Evolutionary conservation across 2,797 vertebrate species (phyloP).

Genomic region (Melanotaenia maccullochi): DNA sequence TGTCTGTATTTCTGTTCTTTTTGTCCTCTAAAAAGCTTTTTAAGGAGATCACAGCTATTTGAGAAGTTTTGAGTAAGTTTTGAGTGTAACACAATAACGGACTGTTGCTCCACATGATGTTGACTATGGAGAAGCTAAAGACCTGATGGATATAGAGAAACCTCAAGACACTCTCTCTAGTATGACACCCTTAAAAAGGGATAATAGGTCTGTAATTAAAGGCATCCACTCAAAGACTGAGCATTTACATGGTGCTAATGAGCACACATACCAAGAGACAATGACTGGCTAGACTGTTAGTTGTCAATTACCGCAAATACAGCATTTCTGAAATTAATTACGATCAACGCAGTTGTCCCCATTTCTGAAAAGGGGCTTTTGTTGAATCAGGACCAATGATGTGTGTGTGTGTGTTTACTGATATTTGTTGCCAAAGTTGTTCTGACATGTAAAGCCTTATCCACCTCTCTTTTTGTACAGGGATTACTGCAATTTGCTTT

Average conservation of each 20-base stretch:
- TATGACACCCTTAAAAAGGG: not conserved
- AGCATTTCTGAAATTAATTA: conserved; percentile 1
- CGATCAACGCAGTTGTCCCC: conserved; percentile 4
- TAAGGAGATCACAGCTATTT: conserved; percentile 50
- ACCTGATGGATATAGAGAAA: not conserved
- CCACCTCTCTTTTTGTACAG: not conserved
- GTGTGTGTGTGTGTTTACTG: conserved; percentile 9
- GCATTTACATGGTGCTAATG: not conserved
- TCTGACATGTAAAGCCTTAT: conserved; percentile 16
- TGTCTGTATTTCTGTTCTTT: conserved; percentile 26
- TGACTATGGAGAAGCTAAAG: not conserved
- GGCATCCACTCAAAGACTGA: not conserved
- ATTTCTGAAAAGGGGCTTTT: conserved; percentile 2
- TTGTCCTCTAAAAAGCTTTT: conserved; percentile 52
- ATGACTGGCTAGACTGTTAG: not conserved
- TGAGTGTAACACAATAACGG: conserved; percentile 19
- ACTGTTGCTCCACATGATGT: not conserved
- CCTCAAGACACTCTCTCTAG: not conserved
- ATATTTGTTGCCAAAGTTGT: conserved; percentile 5
- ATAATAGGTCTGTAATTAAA: conserved; percentile 11
- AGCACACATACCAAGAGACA: conserved; percentile 6
- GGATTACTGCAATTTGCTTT: conserved; percentile 10
- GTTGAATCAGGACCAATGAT: conserved; percentile 5
- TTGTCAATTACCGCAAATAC: not conserved
- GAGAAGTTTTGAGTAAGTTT: conserved; percentile 51